phyloP scores from a whole-genome alignment of 2,888 invertebrate genomes.

The Notodonta ziczac region DNA sequence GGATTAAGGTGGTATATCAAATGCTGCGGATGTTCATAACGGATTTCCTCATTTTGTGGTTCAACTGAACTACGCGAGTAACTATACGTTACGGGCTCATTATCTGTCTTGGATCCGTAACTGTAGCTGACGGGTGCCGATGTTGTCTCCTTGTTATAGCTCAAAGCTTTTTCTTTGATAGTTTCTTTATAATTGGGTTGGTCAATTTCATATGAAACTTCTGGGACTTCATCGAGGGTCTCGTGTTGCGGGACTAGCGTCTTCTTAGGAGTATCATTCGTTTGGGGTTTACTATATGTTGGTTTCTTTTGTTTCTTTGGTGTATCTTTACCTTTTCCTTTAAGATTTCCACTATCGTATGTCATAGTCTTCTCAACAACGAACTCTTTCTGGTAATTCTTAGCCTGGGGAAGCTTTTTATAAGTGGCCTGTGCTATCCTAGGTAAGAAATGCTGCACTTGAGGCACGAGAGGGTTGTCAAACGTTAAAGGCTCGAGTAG shows the following conservation, averaged over 20 bases:
- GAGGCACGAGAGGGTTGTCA: constrained; percentile 75
- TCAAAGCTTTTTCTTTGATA: constrained; percentile 66
- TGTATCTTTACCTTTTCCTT: constrained; percentile 47
- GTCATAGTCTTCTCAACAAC: constrained; percentile 60
- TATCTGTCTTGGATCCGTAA: constrained; percentile 61
- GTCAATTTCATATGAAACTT: constrained; percentile 70
- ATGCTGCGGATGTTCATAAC: constrained; percentile 61
- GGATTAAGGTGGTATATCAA: constrained; percentile 59
- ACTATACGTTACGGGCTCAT: constrained; percentile 67
- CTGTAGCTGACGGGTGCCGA: constrained; percentile 62
- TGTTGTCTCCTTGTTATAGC: constrained; percentile 69
- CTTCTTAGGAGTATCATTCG: constrained; percentile 50
- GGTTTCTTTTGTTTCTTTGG: constrained; percentile 57
- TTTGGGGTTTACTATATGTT: constrained; percentile 44
- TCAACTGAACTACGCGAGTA: constrained; percentile 54
- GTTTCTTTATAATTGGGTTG: constrained; percentile 73
- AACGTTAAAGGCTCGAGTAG: constrained; percentile 76
- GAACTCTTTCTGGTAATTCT: constrained; percentile 62
- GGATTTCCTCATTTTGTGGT: constrained; percentile 58
- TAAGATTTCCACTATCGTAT: constrained; percentile 51
- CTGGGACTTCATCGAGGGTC: constrained; percentile 58
- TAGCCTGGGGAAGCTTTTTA: constrained; percentile 56
- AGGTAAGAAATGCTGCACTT: constrained; percentile 78
- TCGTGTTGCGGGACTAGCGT: constrained; percentile 52
- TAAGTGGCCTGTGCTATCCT: constrained; percentile 67